Evolutionary conservation across 1,140 invertebrate genomes (phyloP).

Genomic region (Lepidostoma basale): DNA sequence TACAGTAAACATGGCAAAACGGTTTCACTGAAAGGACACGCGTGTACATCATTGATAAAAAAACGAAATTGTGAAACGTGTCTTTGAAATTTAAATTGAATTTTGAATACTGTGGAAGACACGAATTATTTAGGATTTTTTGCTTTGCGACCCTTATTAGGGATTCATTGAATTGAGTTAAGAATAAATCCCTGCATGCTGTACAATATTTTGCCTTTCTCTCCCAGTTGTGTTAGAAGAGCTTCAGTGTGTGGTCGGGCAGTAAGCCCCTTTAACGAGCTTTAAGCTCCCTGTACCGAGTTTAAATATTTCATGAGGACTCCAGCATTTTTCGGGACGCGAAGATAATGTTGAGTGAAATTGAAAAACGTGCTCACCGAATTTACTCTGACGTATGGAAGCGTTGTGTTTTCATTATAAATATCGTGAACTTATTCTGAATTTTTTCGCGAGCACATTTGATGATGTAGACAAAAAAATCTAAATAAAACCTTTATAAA

Average conservation of each 20-base stretch:
- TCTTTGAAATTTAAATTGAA: too few species aligned
- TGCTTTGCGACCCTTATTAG: too few species aligned
- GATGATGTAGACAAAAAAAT: too few species aligned
- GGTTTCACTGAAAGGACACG: too few species aligned
- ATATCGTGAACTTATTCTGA: background rate
- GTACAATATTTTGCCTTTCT: background rate
- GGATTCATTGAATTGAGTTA: too few species aligned
- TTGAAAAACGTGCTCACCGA: slow-evolving; percentile 11
- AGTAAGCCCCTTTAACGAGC: slow-evolving; percentile 1
- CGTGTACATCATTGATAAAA: too few species aligned
- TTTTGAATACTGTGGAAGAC: too few species aligned
- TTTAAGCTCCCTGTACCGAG: slow-evolving; percentile 1
- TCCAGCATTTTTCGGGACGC: slow-evolving; percentile 18
- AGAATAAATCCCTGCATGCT: too few species aligned
- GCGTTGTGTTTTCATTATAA: background rate
- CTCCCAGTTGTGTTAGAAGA: background rate
- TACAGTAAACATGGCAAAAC: too few species aligned
- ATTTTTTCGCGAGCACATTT: background rate
- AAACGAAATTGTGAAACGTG: too few species aligned
- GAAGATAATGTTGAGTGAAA: slow-evolving; percentile 14
- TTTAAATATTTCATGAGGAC: slow-evolving; percentile 19
- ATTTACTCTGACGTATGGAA: slow-evolving; percentile 10
- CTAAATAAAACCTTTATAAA: too few species aligned
- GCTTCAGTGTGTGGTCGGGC: background rate
- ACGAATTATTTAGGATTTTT: too few species aligned